Conservation (phyloP, 2,797 vertebrate genomes). For the Dicrostonyx torquatus region DNA sequence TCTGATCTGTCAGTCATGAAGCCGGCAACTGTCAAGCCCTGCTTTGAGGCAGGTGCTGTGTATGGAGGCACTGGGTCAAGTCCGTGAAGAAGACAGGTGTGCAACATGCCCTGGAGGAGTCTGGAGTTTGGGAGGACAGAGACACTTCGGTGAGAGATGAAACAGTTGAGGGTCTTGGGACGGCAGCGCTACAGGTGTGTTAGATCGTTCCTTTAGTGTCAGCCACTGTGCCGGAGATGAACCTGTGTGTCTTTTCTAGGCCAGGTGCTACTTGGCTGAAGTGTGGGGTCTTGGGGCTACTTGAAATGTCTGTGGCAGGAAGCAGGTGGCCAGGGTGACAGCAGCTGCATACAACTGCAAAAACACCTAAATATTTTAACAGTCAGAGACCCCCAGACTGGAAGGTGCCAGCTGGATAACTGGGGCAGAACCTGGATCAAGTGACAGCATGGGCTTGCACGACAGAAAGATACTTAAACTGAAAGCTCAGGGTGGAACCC, state of each 20-base stretch:
- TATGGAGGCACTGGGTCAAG: rapidly evolving
- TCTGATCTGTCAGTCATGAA: not conserved
- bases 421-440: not conserved
- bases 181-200: not conserved
- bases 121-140: not conserved
- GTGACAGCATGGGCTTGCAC: too few species aligned
- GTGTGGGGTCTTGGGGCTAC: not conserved
- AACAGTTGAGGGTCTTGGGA: not conserved
- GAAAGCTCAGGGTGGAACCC: not conserved
- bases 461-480: not conserved
- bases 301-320: not conserved
- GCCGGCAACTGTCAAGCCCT: not conserved
- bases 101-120: not conserved
- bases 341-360: not conserved
- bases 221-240: rapidly evolving
- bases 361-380: conserved; percentile 8
- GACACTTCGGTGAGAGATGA: not conserved
- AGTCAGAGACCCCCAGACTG: not conserved
- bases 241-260: not conserved
- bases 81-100: not conserved
- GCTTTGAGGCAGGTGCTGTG: not conserved
- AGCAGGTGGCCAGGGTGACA: not conserved
- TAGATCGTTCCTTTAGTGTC: not conserved
- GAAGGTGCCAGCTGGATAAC: not conserved
- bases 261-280: not conserved